Evolutionary conservation across 2,797 vertebrate species (phyloP).

Genomic region (Phrynocephalus forsythii): DNA sequence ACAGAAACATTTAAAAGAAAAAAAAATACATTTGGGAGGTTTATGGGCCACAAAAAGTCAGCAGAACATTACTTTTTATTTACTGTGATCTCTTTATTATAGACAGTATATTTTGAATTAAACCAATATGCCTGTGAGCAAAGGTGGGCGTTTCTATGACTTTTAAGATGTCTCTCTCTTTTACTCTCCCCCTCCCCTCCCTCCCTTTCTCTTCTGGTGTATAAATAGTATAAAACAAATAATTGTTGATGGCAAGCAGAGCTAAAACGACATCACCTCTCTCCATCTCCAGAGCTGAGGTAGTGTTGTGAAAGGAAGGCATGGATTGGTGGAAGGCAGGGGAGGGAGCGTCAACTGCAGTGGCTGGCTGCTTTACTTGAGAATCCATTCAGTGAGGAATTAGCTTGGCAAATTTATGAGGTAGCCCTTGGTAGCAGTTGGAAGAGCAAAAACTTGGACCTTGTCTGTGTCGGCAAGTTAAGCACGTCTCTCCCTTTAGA

Average conservation of each 20-base stretch:
- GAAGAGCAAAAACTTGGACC: constrained; percentile 8
- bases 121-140: neutral
- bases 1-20: neutral
- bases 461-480: neutral
- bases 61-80: neutral
- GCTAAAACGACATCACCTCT: constrained; percentile 23
- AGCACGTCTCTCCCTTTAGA: constrained; percentile 13
- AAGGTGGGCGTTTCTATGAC: constrained; percentile 6
- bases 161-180: constrained; percentile 14
- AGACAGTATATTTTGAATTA: neutral
- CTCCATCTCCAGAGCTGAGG: constrained; percentile 19
- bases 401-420: constrained; percentile 24
- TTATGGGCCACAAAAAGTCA: neutral
- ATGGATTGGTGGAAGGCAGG: constrained; percentile 19
- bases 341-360: constrained; percentile 1
- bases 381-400: constrained; percentile 31
- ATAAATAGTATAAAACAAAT: constrained; percentile 29
- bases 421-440: neutral
- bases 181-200: neutral
- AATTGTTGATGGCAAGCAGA: constrained; percentile 34
- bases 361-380: constrained; percentile 33
- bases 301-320: constrained; percentile 40
- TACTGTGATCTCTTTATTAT: neutral
- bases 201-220: neutral
- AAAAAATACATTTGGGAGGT: neutral